Percentiles rank a stretch among this genome's conserved stretches.
Conservation (phyloP, 37 sponge, comb jelly and placozoan genomes). For the Beroe ovata region DNA sequence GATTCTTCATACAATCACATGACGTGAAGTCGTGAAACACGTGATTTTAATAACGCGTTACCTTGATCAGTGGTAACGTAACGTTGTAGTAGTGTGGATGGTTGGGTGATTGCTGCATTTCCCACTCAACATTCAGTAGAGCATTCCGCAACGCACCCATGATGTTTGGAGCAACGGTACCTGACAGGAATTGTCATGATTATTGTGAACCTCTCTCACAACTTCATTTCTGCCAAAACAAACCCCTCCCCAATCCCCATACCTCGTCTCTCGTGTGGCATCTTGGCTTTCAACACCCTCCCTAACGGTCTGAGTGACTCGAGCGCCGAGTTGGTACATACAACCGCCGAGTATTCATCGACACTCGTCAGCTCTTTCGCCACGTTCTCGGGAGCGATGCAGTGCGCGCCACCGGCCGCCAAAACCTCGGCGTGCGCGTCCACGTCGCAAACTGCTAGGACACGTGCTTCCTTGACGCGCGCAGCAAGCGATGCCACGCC, state of each 20-base stretch:
- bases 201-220: neutral
- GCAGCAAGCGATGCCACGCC: constrained; percentile 14
- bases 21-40: no score
- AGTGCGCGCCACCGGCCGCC: neutral
- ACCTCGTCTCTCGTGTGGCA: constrained; percentile 51
- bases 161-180: neutral
- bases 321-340: constrained; percentile 1
- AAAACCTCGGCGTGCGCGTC: constrained; percentile 4
- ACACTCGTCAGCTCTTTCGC: neutral
- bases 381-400: neutral
- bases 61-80: constrained; percentile 11
- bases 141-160: neutral
- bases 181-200: neutral
- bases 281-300: constrained; percentile 24
- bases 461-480: neutral
- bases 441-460: constrained; percentile 34
- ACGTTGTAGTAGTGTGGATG: constrained; percentile 10
- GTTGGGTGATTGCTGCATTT: constrained; percentile 13
- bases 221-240: neutral
- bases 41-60: no score
- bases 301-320: neutral
- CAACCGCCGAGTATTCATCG: constrained; percentile 17
- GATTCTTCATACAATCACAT: no score
- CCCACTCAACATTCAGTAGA: constrained; percentile 55
- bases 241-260: neutral